These are phyloP conservation scores for Drosophila kikkawai DNA, from an alignment of 1,140 invertebrate species.

Conservation along the genomic window DNA sequence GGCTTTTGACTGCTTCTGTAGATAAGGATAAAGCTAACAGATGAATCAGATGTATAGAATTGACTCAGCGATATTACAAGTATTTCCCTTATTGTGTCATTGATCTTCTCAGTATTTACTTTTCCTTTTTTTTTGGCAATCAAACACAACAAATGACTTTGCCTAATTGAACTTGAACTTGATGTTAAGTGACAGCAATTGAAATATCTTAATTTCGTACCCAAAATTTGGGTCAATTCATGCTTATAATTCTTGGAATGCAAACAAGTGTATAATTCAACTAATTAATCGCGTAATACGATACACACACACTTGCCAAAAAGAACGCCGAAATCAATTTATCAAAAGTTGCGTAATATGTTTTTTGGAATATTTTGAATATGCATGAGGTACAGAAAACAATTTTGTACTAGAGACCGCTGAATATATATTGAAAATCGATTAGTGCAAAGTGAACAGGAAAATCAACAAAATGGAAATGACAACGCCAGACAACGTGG, in stretches of 20 bases:
- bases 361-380: conserved; percentile 24
- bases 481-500: conserved; percentile 44
- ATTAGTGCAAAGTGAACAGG: conserved; percentile 61
- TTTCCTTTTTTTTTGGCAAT: conserved; percentile 9
- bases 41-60: conserved; percentile 5
- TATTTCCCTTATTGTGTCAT: background rate
- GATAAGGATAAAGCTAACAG: conserved; percentile 17
- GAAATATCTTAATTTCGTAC: conserved; percentile 64
- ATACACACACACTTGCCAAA: conserved; percentile 3
- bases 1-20: background rate
- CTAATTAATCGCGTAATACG: conserved; percentile 28
- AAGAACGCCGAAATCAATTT: conserved; percentile 17
- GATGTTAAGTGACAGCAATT: conserved; percentile 74
- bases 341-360: conserved; percentile 28
- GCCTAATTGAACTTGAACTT: conserved; percentile 72
- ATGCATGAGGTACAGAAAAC: conserved; percentile 32
- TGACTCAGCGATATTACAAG: conserved; percentile 24
- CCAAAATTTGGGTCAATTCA: conserved; percentile 50
- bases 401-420: conserved; percentile 7
- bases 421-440: conserved; percentile 64
- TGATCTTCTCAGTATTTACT: background rate
- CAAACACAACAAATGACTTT: conserved; percentile 33
- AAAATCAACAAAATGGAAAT: conserved; percentile 50
- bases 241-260: conserved; percentile 26
- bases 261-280: conserved; percentile 27